Conservation (phyloP, 2,888 invertebrate genomes). For the Thecocarcelia acutangulata region DNA sequence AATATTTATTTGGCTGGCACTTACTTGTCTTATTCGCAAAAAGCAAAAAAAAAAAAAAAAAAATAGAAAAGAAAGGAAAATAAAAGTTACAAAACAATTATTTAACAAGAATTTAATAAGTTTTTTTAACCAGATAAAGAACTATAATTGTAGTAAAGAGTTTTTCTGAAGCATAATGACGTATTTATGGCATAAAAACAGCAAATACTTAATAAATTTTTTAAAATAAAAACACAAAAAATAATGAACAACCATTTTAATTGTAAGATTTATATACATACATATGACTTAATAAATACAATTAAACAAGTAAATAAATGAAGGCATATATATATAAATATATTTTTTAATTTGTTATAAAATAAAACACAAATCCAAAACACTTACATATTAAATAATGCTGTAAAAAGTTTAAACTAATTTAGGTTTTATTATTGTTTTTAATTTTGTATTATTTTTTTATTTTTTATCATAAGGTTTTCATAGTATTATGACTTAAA, state of each 20-base stretch:
- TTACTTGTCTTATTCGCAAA: conserved; percentile 67
- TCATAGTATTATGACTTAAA: conserved; percentile 32
- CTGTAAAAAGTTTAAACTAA: conserved; percentile 45
- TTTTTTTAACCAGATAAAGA: conserved; percentile 48
- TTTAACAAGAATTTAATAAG: conserved; percentile 45
- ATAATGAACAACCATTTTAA: conserved; percentile 27
- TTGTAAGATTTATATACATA: conserved; percentile 39
- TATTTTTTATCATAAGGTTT: conserved; percentile 8
- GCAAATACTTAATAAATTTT: conserved; percentile 38
- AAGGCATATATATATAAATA: background rate
- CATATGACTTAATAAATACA: conserved; percentile 22
- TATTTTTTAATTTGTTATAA: conserved; percentile 44
- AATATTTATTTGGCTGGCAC: conserved; percentile 64
- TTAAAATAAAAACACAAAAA: conserved; percentile 14
- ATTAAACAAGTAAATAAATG: background rate
- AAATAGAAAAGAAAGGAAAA: background rate
- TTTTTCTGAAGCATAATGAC: conserved; percentile 21
- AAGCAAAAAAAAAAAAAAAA: conserved; percentile 1
- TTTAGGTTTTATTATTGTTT: conserved; percentile 33
- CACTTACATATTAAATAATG: conserved; percentile 11
- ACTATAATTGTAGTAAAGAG: conserved; percentile 43
- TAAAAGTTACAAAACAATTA: conserved; percentile 27
- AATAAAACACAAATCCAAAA: background rate
- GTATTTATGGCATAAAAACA: conserved; percentile 45
- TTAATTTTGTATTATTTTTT: conserved; percentile 1